Evolutionary conservation across 1,140 invertebrate species (phyloP).

Genomic region (Galleria mellonella): DNA sequence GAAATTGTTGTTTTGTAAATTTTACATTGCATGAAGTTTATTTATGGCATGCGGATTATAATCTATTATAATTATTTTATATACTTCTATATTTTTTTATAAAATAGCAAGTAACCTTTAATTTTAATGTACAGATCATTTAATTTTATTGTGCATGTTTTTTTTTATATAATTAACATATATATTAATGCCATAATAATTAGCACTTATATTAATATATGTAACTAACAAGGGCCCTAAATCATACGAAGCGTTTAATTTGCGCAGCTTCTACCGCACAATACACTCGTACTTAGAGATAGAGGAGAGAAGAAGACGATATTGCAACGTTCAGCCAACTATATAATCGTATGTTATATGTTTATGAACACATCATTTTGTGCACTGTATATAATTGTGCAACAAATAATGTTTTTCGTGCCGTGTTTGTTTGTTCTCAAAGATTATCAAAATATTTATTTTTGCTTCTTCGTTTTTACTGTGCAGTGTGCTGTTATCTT

Average conservation of each 20-base stretch:
- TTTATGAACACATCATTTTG: conserved; percentile 13
- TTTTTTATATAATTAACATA: background rate
- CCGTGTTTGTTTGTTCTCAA: background rate
- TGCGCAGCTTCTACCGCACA: conserved; percentile 66
- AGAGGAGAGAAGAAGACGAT: conserved; percentile 49
- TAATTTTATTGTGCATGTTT: too few species aligned
- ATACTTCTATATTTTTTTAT: too few species aligned
- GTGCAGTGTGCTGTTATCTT: conserved; percentile 4
- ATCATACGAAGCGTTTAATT: conserved; percentile 30
- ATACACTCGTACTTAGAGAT: conserved; percentile 69
- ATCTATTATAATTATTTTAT: too few species aligned
- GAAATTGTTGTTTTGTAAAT: conserved; percentile 4
- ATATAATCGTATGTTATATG: conserved; percentile 53
- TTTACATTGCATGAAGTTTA: conserved; percentile 2
- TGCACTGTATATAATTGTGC: conserved; percentile 50
- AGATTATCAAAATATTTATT: background rate
- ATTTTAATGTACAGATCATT: background rate
- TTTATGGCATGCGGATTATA: conserved; percentile 6
- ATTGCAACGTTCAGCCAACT: conserved; percentile 51
- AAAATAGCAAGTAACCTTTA: too few species aligned
- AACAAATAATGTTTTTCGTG: conserved; percentile 17
- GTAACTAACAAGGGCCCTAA: conserved; percentile 9
- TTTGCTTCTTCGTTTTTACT: conserved; percentile 6
- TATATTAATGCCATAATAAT: background rate
- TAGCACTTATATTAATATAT: background rate